These are phyloP conservation scores for Protonibea diacanthus DNA, from an alignment of 2,797 vertebrate genomes.

Conservation along the genomic window DNA sequence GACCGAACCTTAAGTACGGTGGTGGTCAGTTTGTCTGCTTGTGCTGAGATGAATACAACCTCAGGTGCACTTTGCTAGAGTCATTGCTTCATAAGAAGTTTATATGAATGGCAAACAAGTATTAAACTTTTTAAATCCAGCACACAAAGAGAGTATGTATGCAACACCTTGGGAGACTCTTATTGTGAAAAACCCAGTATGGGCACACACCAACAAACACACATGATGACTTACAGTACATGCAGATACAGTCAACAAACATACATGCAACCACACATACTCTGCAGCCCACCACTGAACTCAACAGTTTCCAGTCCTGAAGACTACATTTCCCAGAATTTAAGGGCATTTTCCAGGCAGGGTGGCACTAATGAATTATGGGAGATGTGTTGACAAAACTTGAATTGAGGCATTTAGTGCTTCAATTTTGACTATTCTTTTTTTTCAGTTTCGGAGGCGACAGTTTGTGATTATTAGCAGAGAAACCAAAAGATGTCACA, in stretches of 20 bases:
- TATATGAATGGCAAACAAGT: not conserved
- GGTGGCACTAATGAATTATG: not conserved
- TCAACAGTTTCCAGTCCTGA: no score
- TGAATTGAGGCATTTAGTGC: not conserved
- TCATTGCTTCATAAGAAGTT: not conserved
- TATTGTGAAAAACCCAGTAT: no score
- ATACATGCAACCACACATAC: no score
- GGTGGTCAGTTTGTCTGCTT: conserved; percentile 2
- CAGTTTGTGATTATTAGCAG: not conserved
- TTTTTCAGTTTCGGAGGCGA: no score
- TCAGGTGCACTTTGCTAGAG: not conserved
- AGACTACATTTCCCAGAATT: no score
- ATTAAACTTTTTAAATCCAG: not conserved
- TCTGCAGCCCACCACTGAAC: no score
- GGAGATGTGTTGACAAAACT: not conserved
- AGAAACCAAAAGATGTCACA: not conserved
- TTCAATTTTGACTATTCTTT: not conserved
- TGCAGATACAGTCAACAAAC: no score
- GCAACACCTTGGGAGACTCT: no score
- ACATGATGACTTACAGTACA: no score
- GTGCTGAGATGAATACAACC: not conserved
- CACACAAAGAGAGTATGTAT: no score
- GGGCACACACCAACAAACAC: no score
- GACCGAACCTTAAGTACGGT: not conserved
- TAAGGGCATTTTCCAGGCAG: no score